A percentile compares a stretch with the other conserved stretches of the same genome.
These are phyloP conservation scores for Rissa tridactyla DNA, from an alignment of 2,113 vertebrate species.

Conservation along the genomic window DNA sequence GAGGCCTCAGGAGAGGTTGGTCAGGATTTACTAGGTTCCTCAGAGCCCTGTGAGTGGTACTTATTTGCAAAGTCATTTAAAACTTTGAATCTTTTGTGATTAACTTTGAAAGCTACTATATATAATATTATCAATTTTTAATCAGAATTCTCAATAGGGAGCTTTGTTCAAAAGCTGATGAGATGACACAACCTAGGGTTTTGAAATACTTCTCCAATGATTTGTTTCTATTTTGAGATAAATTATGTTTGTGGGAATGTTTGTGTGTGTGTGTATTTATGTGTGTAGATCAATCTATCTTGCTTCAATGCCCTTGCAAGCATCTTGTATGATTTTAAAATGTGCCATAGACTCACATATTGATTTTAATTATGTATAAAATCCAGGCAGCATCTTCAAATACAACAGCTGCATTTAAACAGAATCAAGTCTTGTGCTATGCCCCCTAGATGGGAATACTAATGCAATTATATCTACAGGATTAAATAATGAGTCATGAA, in stretches of 20 bases:
- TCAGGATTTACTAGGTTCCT: not conserved
- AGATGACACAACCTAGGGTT: not conserved
- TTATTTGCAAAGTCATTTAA: not conserved
- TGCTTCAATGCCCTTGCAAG: not conserved
- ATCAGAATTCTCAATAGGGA: not conserved
- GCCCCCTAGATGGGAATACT: not conserved
- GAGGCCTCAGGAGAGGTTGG: not conserved
- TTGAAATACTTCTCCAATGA: not conserved
- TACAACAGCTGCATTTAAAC: not conserved
- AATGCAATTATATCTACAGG: not conserved
- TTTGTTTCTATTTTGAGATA: not conserved
- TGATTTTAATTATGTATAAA: not conserved
- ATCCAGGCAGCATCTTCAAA: not conserved
- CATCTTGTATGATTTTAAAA: not conserved
- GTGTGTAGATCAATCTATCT: not conserved
- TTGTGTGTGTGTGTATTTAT: not conserved
- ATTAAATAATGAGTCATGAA: slow-evolving; percentile 19
- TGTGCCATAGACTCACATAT: not conserved
- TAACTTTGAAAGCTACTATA: not conserved
- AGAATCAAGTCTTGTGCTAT: not conserved
- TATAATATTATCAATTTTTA: not conserved
- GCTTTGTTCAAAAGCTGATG: not conserved
- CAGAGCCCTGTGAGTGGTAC: not conserved
- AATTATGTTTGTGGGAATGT: not conserved
- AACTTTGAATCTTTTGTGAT: not conserved